Conservation (phyloP, 2,113 vertebrate species). For the Tragulus kanchil region DNA sequence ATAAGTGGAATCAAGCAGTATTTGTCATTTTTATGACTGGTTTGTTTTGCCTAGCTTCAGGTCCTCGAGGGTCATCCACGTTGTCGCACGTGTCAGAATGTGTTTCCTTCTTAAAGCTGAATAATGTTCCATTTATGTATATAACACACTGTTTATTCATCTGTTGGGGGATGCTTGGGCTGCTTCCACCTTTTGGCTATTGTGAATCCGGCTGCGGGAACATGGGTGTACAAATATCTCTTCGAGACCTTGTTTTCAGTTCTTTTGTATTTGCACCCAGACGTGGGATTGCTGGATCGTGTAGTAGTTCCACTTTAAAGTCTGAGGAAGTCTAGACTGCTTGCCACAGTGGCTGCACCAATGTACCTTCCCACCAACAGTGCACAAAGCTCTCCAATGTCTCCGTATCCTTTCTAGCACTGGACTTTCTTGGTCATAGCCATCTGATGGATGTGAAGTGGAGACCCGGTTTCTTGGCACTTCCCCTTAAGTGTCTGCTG, state of each 20-base stretch:
- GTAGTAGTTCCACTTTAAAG: neutral
- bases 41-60: neutral
- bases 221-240: neutral
- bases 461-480: neutral
- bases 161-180: fast-evolving
- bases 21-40: neutral
- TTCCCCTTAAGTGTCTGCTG: neutral
- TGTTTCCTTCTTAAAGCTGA: neutral
- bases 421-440: neutral
- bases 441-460: neutral
- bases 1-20: neutral
- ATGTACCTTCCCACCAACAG: neutral
- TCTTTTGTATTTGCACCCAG: neutral
- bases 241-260: neutral
- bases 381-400: neutral
- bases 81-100: neutral
- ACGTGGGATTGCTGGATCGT: neutral
- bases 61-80: neutral
- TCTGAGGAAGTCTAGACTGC: neutral
- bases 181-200: neutral
- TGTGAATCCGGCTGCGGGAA: neutral
- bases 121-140: neutral
- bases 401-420: neutral
- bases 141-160: neutral
- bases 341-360: neutral